Percentiles rank a stretch among this genome's conserved stretches.
Conservation (phyloP, 1,140 invertebrate species). For the Hetaerina americana region DNA sequence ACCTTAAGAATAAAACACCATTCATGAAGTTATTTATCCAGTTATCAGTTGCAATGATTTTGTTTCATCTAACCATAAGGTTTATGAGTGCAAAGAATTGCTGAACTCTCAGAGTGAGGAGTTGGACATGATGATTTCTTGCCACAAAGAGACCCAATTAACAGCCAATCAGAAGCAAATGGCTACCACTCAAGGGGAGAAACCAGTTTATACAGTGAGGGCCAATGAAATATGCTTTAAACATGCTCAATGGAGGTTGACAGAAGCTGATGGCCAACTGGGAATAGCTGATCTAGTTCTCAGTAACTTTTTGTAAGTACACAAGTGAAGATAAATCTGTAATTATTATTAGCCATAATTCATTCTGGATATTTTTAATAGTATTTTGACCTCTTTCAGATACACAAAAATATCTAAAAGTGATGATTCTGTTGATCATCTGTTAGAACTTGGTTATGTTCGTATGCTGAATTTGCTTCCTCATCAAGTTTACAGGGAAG, state of each 20-base stretch:
- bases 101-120: conserved; percentile 79
- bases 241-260: conserved; percentile 95
- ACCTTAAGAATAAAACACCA: too few relatives aligned
- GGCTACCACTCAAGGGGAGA: conserved; percentile 37
- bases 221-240: conserved; percentile 98
- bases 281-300: conserved; percentile 92
- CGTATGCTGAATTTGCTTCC: conserved; percentile 89
- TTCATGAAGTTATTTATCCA: too few relatives aligned
- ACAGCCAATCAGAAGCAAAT: conserved; percentile 40
- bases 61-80: conserved; percentile 29
- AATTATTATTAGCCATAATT: background rate
- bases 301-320: conserved; percentile 79
- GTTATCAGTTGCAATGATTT: too few relatives aligned
- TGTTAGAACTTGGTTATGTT: conserved; percentile 92
- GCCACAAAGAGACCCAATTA: conserved; percentile 76
- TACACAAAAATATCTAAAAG: conserved; percentile 95
- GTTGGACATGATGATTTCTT: conserved; percentile 78
- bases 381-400: conserved; percentile 23
- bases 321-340: background rate
- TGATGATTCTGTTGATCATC: conserved; percentile 93
- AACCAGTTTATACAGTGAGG: conserved; percentile 57
- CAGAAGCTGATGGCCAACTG: conserved; percentile 92
- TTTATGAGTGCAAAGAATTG: conserved; percentile 82
- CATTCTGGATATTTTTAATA: background rate
- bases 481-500: conserved; percentile 88